phyloP scores from a whole-genome alignment of 2,888 invertebrate genomes.

The Xylota segnis region DNA sequence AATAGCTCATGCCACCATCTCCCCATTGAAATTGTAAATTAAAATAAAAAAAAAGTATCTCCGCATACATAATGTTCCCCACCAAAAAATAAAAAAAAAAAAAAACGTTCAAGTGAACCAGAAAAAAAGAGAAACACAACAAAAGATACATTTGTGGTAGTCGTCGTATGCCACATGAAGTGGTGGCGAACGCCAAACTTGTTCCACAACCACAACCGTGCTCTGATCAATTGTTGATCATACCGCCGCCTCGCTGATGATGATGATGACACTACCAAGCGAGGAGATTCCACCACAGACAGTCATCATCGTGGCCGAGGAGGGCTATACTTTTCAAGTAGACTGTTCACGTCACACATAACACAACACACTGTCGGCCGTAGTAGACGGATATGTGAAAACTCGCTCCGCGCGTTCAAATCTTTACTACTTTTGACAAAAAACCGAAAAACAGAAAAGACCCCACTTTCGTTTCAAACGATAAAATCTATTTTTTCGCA shows the following conservation, averaged over 20 bases:
- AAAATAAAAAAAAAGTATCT: conserved; percentile 15
- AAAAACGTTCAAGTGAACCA: conserved; percentile 9
- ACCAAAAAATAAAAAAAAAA: conserved; percentile 12
- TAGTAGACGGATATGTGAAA: conserved; percentile 59
- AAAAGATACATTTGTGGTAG: conserved; percentile 7
- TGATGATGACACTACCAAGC: conserved; percentile 28
- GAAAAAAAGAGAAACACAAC: no score
- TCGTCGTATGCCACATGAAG: conserved; percentile 31
- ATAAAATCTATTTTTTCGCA: conserved; percentile 22
- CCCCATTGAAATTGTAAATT: conserved; percentile 39
- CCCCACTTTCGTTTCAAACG: conserved; percentile 18
- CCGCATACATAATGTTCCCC: conserved; percentile 8
- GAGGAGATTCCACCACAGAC: conserved; percentile 59
- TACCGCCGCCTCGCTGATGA: conserved; percentile 14
- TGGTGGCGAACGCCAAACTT: conserved; percentile 57
- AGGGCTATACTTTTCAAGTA: conserved; percentile 59
- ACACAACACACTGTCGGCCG: conserved; percentile 61
- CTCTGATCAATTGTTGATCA: conserved; percentile 54
- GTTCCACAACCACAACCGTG: conserved; percentile 36
- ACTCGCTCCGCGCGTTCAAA: conserved; percentile 50
- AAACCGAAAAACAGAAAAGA: background rate
- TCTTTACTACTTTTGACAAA: conserved; percentile 4
- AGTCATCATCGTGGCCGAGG: conserved; percentile 46
- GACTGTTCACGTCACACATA: conserved; percentile 65
- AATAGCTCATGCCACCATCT: background rate